Evolutionary conservation across 2,888 invertebrate genomes (phyloP), one percentile per base, ranked within the genome.

Genomic region (Orthonevra nobilis): DNA sequence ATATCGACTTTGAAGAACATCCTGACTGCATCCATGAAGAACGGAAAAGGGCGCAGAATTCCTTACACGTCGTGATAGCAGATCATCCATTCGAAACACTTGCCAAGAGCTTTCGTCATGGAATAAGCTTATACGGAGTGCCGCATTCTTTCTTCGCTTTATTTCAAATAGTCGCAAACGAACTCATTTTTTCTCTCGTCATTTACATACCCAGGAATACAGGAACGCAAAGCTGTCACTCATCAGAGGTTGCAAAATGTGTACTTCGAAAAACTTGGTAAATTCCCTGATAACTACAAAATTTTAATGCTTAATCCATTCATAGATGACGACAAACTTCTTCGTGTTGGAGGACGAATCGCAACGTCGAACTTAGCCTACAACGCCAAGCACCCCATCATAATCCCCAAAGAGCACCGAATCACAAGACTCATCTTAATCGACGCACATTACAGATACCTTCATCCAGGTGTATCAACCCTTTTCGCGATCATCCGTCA

Each of bases 281-380:
- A 2, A n/a, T 9, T 14, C 4, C 4, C 15, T n/a, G 9, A 17
- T 9, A 17, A 48, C 15, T 28, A n/a, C n/a, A n/a, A n/a, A n/a
- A n/a, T n/a, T n/a, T n/a, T n/a, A n/a, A n/a, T n/a, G n/a, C n/a
- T n/a, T n/a, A n/a, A n/a, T n/a, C n/a, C n/a, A n/a, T n/a, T n/a
- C n/a, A n/a, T 48, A 6, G 17, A 82, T 56, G 10, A 54, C 10
- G 42, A 69, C 26, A 73, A 64, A 14, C 28, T 84, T 23, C 66
- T 84, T 14, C 72, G 83, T 48, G 84, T 83, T 3, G 15, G 34
- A 9, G 34, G 83, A 32, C 56, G 85, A 3, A 56, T 85, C 3
- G 20, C 50, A 9, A 32, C 82, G 38, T 52, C 82, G 5, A n/a
- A 56, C 1, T 20, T 82, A 3, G 6, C 50, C 10, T 63, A 48